Evolutionary conservation across 2,888 invertebrate genomes (phyloP).

Genomic region (Arctia plantaginis): DNA sequence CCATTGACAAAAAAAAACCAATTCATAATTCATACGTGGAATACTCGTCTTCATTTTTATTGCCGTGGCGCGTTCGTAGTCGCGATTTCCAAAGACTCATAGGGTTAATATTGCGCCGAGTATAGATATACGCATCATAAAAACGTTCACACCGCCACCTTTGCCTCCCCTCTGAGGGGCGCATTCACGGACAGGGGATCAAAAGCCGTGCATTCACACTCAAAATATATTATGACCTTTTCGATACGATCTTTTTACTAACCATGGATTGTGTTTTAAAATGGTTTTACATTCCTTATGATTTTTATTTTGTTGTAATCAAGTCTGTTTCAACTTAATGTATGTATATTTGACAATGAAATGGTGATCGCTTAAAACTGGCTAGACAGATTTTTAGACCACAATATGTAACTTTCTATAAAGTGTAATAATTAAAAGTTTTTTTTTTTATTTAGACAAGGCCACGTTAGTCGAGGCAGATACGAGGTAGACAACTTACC

Average conservation of each 20-base stretch:
- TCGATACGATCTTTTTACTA: slow-evolving; percentile 58
- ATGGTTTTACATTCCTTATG: slow-evolving; percentile 30
- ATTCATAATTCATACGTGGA: slow-evolving; percentile 23
- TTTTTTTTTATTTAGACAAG: too few species aligned
- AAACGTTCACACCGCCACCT: slow-evolving; percentile 46
- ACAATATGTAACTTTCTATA: not conserved
- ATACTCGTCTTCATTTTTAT: slow-evolving; percentile 28
- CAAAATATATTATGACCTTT: slow-evolving; percentile 61
- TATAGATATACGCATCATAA: slow-evolving; percentile 49
- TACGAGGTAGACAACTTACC: not conserved
- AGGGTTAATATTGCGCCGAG: slow-evolving; percentile 42
- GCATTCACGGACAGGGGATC: slow-evolving; percentile 58
- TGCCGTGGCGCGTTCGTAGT: slow-evolving; percentile 25
- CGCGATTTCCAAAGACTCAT: slow-evolving; percentile 38
- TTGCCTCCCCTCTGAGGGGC: slow-evolving; percentile 42
- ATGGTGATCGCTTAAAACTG: too few species aligned
- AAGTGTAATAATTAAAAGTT: not conserved
- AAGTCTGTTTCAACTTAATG: not conserved
- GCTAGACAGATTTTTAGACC: not conserved
- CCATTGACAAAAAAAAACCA: not conserved
- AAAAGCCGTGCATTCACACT: slow-evolving; percentile 64
- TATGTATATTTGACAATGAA: not conserved
- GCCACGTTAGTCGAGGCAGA: not conserved
- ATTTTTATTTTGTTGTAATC: not conserved
- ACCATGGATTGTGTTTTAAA: slow-evolving; percentile 32